phyloP scores from a whole-genome alignment of 2,797 vertebrate species.

The Distichodus sexfasciatus region DNA sequence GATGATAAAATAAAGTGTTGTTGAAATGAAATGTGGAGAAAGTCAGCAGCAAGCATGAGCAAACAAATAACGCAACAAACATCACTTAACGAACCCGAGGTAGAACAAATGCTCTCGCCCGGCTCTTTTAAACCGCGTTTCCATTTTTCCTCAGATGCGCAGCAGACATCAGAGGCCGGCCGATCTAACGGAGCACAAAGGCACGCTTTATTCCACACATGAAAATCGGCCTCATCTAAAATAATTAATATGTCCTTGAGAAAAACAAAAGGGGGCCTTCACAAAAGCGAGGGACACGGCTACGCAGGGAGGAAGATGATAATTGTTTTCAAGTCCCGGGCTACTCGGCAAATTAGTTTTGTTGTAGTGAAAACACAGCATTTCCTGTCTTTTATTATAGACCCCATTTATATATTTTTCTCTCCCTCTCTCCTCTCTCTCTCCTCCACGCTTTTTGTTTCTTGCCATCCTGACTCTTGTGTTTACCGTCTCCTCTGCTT shows the following conservation, averaged over 20 bases:
- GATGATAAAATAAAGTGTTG: background rate
- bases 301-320: conserved; percentile 68
- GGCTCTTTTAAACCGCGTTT: conserved; percentile 67
- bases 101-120: conserved; percentile 69
- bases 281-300: conserved; percentile 67
- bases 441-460: conserved; percentile 65
- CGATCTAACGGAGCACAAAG: conserved; percentile 67
- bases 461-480: conserved; percentile 62
- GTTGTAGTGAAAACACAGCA: conserved; percentile 67
- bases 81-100: conserved; percentile 71
- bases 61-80: conserved; percentile 34
- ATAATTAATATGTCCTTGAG: conserved; percentile 86
- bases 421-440: conserved; percentile 22
- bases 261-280: conserved; percentile 71
- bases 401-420: conserved; percentile 41
- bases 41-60: too few species aligned
- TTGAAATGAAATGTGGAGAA: background rate
- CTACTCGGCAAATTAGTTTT: conserved; percentile 75
- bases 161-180: conserved; percentile 71
- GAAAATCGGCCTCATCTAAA: conserved; percentile 79
- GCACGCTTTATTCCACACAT: conserved; percentile 71
- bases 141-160: conserved; percentile 67
- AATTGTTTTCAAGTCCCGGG: conserved; percentile 79
- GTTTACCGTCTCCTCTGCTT: conserved; percentile 67
- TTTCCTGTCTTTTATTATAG: conserved; percentile 65